Conservation (phyloP, 2,797 vertebrate genomes). For the Brotula barbata region DNA sequence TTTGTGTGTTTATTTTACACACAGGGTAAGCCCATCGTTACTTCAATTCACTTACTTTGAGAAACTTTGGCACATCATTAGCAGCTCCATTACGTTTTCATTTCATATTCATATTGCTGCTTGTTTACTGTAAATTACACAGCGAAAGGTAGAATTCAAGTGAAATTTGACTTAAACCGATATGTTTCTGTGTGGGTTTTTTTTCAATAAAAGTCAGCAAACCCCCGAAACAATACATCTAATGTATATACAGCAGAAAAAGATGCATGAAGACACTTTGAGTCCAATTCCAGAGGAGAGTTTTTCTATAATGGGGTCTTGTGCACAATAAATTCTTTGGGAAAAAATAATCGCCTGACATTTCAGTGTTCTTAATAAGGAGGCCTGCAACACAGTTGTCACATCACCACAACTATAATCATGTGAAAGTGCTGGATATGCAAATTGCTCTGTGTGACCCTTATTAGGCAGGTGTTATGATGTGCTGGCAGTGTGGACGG, state of each 20-base stretch:
- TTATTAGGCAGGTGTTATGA: constrained; percentile 29
- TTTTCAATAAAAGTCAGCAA: too few species aligned
- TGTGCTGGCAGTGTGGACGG: constrained; percentile 10
- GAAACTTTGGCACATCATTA: too few species aligned
- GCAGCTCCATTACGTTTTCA: too few species aligned
- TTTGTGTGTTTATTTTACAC: too few species aligned
- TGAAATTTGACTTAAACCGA: too few species aligned
- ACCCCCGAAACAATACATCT: too few species aligned
- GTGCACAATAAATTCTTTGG: neutral
- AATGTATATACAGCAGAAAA: neutral
- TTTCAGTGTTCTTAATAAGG: constrained; percentile 15
- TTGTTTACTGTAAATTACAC: too few species aligned
- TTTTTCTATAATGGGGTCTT: neutral
- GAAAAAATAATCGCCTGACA: constrained; percentile 9
- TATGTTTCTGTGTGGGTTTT: too few species aligned
- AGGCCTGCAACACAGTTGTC: neutral
- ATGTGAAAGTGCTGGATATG: neutral
- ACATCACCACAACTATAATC: neutral
- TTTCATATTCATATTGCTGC: too few species aligned
- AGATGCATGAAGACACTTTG: neutral
- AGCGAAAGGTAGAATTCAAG: too few species aligned
- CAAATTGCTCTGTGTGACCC: constrained; percentile 19
- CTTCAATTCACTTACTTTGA: too few species aligned
- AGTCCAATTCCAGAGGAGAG: neutral
- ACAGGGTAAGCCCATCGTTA: too few species aligned